Percentiles rank a stretch among this genome's conserved stretches.
These are phyloP conservation scores for Pelodiscus sinensis DNA, from an alignment of 2,113 vertebrate genomes.

Conservation along the genomic window DNA sequence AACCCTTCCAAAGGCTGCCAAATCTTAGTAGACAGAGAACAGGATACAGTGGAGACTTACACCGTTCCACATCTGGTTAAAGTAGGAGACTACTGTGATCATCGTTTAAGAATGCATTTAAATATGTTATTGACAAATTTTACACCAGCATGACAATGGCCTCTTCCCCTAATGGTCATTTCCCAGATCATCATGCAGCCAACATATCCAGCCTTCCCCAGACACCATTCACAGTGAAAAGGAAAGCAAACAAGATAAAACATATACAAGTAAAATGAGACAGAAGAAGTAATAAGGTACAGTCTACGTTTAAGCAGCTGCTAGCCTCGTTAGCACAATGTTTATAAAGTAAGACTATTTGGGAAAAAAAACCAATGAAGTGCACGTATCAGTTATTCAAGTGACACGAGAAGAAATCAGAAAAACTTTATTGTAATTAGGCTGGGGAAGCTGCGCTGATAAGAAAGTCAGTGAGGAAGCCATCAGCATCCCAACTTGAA, in stretches of 20 bases:
- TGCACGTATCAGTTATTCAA: neutral
- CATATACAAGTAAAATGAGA: neutral
- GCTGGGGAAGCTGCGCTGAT: conserved; percentile 36
- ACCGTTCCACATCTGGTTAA: neutral
- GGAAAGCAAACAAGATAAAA: no score
- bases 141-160: neutral
- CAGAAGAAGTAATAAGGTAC: neutral
- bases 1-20: conserved; percentile 6
- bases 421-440: conserved; percentile 25
- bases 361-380: neutral
- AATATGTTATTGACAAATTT: neutral
- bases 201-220: neutral
- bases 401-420: neutral
- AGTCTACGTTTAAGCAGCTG: neutral
- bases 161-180: neutral
- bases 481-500: conserved; percentile 29
- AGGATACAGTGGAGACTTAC: neutral
- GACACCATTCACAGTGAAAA: neutral
- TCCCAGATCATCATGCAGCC: neutral
- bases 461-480: conserved; percentile 59
- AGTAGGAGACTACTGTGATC: neutral
- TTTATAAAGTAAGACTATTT: neutral
- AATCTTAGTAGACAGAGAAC: neutral
- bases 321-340: neutral
- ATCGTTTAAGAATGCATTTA: neutral